Percentiles rank a stretch among this genome's conserved stretches.
Evolutionary conservation across 30 jellyfish, hydroid and myxozoan genomes (phyloP).

Genomic region (Turritopsis rubra): DNA sequence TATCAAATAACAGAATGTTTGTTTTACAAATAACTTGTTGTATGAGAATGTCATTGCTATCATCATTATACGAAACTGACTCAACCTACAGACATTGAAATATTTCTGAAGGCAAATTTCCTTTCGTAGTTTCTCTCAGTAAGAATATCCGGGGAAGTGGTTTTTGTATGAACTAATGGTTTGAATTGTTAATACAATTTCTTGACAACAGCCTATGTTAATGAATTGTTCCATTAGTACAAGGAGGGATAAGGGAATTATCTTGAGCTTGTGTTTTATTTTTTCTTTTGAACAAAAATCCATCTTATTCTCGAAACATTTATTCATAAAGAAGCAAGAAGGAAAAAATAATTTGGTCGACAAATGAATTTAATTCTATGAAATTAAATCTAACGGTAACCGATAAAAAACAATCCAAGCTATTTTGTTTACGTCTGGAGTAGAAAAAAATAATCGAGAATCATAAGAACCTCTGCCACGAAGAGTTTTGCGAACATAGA

Average conservation of each 20-base stretch:
- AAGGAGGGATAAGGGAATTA: not conserved
- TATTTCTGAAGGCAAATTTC: not conserved
- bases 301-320: not conserved
- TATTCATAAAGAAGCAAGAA: not conserved
- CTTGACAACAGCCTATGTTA: not conserved
- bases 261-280: not conserved
- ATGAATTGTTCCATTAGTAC: not conserved
- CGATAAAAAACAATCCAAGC: not conserved
- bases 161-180: not conserved
- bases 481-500: no score
- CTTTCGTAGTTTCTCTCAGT: not conserved
- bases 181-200: not conserved
- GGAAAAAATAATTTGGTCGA: not conserved
- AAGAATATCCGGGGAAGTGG: not conserved
- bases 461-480: no score
- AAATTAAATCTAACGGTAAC: not conserved
- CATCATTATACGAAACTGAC: not conserved
- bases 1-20: not conserved
- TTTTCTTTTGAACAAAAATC: not conserved
- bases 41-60: not conserved
- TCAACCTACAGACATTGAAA: not conserved
- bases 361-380: not conserved
- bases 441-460: not conserved
- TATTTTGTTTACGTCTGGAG: not conserved
- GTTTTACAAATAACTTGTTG: not conserved